These are phyloP conservation scores for Rhinogobius similis DNA, from an alignment of 2,113 vertebrate species.

Conservation along the genomic window DNA sequence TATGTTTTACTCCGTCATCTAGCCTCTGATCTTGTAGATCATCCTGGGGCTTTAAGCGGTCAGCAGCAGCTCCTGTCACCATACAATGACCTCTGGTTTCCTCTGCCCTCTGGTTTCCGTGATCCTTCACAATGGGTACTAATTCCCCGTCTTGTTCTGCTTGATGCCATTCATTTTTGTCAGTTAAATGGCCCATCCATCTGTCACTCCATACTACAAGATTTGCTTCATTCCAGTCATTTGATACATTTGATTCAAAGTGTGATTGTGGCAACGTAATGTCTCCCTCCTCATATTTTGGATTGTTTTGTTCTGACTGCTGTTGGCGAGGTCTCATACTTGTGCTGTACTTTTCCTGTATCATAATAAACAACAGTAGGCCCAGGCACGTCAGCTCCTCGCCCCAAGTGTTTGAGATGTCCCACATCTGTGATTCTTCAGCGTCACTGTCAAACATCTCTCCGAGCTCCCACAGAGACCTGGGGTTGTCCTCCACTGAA, in stretches of 20 bases:
- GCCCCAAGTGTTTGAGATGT: slow-evolving; percentile 48
- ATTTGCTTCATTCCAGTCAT: not conserved
- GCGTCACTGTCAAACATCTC: slow-evolving; percentile 28
- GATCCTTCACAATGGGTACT: slow-evolving; percentile 14
- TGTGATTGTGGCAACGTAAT: not conserved
- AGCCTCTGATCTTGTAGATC: too few relatives aligned
- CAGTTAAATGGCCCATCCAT: slow-evolving; percentile 13
- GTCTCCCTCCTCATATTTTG: not conserved
- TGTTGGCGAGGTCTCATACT: not conserved
- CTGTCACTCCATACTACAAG: not conserved
- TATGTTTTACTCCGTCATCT: too few relatives aligned
- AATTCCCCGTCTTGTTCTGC: slow-evolving; percentile 16
- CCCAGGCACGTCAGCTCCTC: slow-evolving; percentile 46
- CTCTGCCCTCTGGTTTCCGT: not conserved
- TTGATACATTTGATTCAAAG: slow-evolving; percentile 23
- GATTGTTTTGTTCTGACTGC: not conserved
- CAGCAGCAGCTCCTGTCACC: not conserved
- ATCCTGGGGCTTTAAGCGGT: slow-evolving; percentile 15
- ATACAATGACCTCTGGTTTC: not conserved
- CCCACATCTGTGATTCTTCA: slow-evolving; percentile 3
- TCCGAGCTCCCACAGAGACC: slow-evolving; percentile 25
- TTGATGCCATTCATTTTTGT: slow-evolving; percentile 17
- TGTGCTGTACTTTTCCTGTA: slow-evolving; percentile 25
- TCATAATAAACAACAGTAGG: slow-evolving; percentile 58
- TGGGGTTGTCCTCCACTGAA: slow-evolving; percentile 10